Percentiles rank a stretch among this genome's conserved stretches.
Conservation (phyloP, 2,797 vertebrate species). For the Cyprinella venusta region DNA sequence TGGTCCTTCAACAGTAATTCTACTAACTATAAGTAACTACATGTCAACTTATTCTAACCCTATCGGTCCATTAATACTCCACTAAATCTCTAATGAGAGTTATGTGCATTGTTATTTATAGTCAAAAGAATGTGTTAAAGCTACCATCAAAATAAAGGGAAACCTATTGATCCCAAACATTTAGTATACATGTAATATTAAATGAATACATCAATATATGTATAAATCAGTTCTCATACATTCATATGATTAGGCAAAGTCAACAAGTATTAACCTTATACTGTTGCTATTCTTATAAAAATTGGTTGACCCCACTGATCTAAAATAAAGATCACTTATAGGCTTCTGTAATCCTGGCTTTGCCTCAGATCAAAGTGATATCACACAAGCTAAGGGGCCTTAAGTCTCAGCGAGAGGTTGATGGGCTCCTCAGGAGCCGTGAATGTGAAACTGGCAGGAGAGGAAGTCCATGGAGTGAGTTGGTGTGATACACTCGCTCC, state of each 20-base stretch:
- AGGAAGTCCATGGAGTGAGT: slow-evolving; percentile 22
- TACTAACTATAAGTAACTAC: too few species aligned
- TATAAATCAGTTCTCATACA: neutral
- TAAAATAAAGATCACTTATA: slow-evolving; percentile 1
- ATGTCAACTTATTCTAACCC: too few species aligned
- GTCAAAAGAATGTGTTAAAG: too few species aligned
- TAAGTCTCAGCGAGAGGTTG: slow-evolving; percentile 42
- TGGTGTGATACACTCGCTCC: slow-evolving; percentile 23
- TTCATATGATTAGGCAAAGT: neutral
- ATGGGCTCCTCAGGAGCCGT: slow-evolving; percentile 46
- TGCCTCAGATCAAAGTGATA: slow-evolving; percentile 36
- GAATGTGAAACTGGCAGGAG: slow-evolving; percentile 43
- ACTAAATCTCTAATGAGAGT: too few species aligned
- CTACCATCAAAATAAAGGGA: too few species aligned
- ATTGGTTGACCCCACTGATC: neutral
- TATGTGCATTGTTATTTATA: too few species aligned
- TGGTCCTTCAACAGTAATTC: too few species aligned
- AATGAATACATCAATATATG: neutral
- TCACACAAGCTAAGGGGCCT: slow-evolving; percentile 43
- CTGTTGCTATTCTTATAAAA: neutral
- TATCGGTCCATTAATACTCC: too few species aligned
- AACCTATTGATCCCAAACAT: neutral
- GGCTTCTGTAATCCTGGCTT: neutral
- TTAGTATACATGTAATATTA: neutral
- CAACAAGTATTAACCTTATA: neutral